phyloP scores from a whole-genome alignment of 2,888 invertebrate genomes.

The Calameuta pallipes region DNA sequence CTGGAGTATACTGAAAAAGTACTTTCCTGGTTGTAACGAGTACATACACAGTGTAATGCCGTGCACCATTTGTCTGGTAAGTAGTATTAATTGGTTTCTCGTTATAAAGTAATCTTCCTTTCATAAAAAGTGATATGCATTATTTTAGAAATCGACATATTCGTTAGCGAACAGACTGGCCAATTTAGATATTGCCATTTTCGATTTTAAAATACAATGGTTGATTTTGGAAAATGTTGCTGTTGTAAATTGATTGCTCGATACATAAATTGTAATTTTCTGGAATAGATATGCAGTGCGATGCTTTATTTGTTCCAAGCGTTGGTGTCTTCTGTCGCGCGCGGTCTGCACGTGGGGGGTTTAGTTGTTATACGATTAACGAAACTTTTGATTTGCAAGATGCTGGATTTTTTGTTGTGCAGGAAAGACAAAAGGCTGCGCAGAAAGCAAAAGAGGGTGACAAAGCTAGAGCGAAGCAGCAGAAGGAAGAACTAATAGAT shows the following conservation, averaged over 20 bases:
- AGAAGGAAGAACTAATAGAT: slow-evolving; percentile 54
- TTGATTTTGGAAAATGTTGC: no score
- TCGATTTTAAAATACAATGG: no score
- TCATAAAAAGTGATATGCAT: no score
- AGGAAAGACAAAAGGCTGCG: slow-evolving; percentile 52
- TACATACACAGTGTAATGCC: slow-evolving; percentile 53
- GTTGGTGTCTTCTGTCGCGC: no score
- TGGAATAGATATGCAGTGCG: no score
- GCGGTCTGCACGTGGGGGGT: no score
- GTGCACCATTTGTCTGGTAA: slow-evolving; percentile 59
- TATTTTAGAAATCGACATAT: no score
- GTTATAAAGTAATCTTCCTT: background rate
- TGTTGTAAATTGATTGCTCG: no score
- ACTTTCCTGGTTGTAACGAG: slow-evolving; percentile 64
- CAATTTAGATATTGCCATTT: no score
- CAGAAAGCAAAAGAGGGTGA: slow-evolving; percentile 57
- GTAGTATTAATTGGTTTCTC: background rate
- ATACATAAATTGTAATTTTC: no score
- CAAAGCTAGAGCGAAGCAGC: slow-evolving; percentile 57
- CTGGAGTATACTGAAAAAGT: slow-evolving; percentile 68
- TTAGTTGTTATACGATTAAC: background rate
- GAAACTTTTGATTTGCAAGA: background rate
- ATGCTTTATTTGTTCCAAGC: no score
- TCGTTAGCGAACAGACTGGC: no score
- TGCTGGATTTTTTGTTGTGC: background rate